A percentile compares a stretch with the other conserved stretches of the same genome.
phyloP scores from a whole-genome alignment of 2,113 vertebrate species.

The Catharus fuscescens region DNA sequence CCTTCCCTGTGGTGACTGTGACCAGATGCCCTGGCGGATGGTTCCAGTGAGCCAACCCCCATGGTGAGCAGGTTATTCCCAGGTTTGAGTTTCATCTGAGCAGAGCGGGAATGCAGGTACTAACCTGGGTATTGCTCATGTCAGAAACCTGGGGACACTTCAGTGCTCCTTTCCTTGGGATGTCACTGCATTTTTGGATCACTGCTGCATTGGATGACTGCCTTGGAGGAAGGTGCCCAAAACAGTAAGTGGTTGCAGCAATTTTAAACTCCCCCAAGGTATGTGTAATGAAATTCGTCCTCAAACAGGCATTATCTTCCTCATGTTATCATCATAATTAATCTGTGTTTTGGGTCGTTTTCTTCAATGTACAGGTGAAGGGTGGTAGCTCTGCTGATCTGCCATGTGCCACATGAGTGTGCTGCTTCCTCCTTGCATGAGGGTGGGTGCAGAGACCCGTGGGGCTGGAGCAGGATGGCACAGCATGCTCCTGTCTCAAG shows the following conservation, averaged over 20 bases:
- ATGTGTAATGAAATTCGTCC: not conserved
- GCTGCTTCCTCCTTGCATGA: not conserved
- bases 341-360: not conserved
- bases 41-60: not conserved
- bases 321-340: not conserved
- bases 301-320: rapidly evolving
- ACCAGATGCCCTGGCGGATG: not conserved
- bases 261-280: not conserved
- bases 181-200: not conserved
- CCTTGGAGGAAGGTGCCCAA: not conserved
- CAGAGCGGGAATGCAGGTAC: not conserved
- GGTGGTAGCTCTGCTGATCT: not conserved
- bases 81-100: not conserved
- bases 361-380: not conserved
- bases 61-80: not conserved
- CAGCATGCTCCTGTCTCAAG: not conserved
- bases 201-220: not conserved
- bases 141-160: not conserved
- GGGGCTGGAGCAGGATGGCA: not conserved
- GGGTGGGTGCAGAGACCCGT: rapidly evolving
- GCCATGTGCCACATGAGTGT: not conserved
- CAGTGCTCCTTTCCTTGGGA: not conserved
- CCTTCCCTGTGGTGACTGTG: not conserved
- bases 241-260: not conserved
- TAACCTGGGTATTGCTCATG: not conserved